Percentiles rank a stretch among this genome's conserved stretches.
Conservation (phyloP, 2,113 vertebrate genomes). For the Chaetops frenatus region DNA sequence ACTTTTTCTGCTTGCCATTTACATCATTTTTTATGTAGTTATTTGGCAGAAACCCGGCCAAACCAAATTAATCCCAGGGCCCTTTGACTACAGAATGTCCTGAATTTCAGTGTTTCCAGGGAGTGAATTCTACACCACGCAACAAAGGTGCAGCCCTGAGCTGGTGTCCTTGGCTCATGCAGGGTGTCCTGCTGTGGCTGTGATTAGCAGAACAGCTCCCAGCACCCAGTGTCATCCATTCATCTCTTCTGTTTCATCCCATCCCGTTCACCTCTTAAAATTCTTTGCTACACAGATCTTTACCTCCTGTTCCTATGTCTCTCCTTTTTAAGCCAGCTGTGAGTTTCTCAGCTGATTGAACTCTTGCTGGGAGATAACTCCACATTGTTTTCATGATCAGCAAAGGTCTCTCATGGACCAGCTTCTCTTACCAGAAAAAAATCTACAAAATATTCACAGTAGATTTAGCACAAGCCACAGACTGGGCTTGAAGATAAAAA, state of each 20-base stretch:
- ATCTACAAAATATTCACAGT: not conserved
- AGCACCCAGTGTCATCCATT: not conserved
- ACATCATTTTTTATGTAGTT: not conserved
- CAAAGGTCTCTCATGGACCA: not conserved
- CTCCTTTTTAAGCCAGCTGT: slow-evolving; percentile 5
- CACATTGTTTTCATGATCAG: not conserved
- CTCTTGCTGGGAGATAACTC: not conserved
- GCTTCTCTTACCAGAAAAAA: not conserved
- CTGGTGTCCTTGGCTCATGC: not conserved
- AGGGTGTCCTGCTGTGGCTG: not conserved
- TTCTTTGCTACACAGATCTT: not conserved
- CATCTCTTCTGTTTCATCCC: not conserved
- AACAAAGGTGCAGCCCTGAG: not conserved
- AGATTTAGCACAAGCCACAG: not conserved
- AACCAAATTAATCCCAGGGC: not conserved
- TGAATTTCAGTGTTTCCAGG: not conserved
- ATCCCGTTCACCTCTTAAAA: not conserved
- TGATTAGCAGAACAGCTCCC: not conserved
- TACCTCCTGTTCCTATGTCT: not conserved
- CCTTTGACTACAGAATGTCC: not conserved
- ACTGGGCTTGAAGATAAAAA: not conserved
- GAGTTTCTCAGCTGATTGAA: slow-evolving; percentile 2
- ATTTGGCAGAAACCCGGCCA: not conserved
- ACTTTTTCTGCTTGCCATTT: not conserved
- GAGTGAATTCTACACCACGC: not conserved